Conservation (phyloP, 1,140 invertebrate species). For the Heliconius himera region DNA sequence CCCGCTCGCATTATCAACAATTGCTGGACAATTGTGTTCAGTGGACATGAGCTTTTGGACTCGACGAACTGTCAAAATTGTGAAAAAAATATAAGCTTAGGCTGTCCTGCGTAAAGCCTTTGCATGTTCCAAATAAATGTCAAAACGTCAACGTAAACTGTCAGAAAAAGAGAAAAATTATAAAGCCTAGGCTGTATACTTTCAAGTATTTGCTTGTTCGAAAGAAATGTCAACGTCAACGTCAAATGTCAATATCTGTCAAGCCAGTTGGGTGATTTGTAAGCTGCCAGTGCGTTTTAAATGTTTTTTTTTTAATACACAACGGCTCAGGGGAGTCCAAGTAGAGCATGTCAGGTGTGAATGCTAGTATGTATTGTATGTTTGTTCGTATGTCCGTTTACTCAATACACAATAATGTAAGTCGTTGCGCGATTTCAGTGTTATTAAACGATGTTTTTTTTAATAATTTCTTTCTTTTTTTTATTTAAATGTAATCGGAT, state of each 20-base stretch:
- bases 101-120: background rate
- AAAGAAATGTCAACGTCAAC: background rate
- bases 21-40: conserved; percentile 59
- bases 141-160: conserved; percentile 21
- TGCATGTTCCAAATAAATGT: background rate
- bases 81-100: background rate
- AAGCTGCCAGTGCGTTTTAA: conserved; percentile 48
- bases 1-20: conserved; percentile 43
- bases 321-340: conserved; percentile 28
- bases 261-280: background rate
- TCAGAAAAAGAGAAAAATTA: too few relatives aligned
- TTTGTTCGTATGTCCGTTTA: conserved; percentile 51
- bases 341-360: conserved; percentile 36
- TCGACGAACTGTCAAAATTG: background rate
- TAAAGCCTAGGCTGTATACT: too few relatives aligned
- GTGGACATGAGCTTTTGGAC: conserved; percentile 29
- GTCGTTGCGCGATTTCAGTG: conserved; percentile 40
- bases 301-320: conserved; percentile 38
- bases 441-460: background rate
- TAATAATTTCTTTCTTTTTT: background rate
- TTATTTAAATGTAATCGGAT: background rate
- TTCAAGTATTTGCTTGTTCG: too few relatives aligned
- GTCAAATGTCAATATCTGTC: background rate
- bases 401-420: conserved; percentile 52
- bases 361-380: conserved; percentile 44